Base-by-base conservation (phyloP, 2,797 vertebrate species). In the Erethizon dorsatum region DNA sequence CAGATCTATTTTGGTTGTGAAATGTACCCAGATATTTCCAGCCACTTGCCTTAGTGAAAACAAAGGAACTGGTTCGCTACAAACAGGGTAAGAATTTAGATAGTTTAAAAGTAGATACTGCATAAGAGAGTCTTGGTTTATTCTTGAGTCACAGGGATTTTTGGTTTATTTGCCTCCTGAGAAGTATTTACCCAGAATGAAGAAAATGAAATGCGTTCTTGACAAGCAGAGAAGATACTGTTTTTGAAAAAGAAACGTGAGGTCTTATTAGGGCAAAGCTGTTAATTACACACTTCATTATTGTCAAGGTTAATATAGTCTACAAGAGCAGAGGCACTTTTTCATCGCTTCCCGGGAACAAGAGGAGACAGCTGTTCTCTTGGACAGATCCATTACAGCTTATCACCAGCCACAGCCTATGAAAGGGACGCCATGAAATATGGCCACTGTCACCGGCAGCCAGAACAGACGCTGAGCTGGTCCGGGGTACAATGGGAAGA, bases 231-330 rank as follows among this genome's bases (percentile, higher is more conserved):
- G 67, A 88, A 93, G 88, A 67, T 59, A 33, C 1, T 85, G 79
- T 69, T 96, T 96, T 94, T 65, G 20, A 85, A 95, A 95, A 97
- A 91, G 56, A 96, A 93, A 95, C 83, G 71, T 88, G 95, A 98
- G 98, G 98, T 98, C 96, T 7, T 98, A 98, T 98, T 98, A 99
- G 99, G 99, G 98, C 99, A 99, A 98, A 98, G 96, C 98, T 99
- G 99, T 99, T 99, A 99, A 99, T 99, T 99, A 99, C 98, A 98
- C 98, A 99, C 99, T 99, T 99, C 99, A 99, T 99, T 99, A 99
- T 98, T 99, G 99, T 99, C 99, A 99, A 99, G 99, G 99, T 99
- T 99, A 99, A 99, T 99, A 99, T 99, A 98, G 99, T 98, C 98
- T 99, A 98, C 98, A 98, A 98, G 98, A 96, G n/a, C 93, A 98